phyloP scores from a whole-genome alignment of 2,113 vertebrate genomes.

The Lampris incognitus region DNA sequence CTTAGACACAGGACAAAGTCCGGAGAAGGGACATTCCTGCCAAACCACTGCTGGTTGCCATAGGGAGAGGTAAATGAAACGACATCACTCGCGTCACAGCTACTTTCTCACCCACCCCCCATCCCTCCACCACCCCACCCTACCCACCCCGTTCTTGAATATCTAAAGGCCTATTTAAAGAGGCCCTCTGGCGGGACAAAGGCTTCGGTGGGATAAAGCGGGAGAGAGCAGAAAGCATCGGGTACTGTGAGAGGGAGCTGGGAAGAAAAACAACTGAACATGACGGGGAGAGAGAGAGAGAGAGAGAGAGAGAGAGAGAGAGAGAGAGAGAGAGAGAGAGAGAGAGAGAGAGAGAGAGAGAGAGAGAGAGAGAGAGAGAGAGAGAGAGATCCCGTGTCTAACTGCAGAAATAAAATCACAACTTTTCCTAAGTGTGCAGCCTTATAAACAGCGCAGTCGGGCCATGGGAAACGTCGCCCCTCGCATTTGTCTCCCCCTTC shows the following conservation, averaged over 20 bases:
- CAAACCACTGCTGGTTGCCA: slow-evolving; percentile 91
- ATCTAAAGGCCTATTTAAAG: slow-evolving; percentile 85
- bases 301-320: slow-evolving; percentile 62
- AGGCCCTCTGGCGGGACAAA: slow-evolving; percentile 80
- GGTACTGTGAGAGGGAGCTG: slow-evolving; percentile 66
- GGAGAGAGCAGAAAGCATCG: slow-evolving; percentile 66
- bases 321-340: slow-evolving; percentile 3
- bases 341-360: not conserved
- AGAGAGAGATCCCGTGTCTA: too few relatives aligned
- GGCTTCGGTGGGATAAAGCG: slow-evolving; percentile 78
- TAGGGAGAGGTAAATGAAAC: slow-evolving; percentile 93
- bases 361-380: too few relatives aligned
- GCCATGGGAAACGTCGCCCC: too few relatives aligned
- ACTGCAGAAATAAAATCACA: too few relatives aligned
- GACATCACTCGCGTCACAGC: slow-evolving; percentile 85
- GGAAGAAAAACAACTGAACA: slow-evolving; percentile 65
- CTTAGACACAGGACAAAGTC: slow-evolving; percentile 91
- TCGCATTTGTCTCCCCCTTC: too few relatives aligned
- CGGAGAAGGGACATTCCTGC: slow-evolving; percentile 95
- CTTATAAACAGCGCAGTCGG: too few relatives aligned
- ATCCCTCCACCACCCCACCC: not conserved
- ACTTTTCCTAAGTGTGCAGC: too few relatives aligned
- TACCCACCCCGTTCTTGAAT: slow-evolving; percentile 60
- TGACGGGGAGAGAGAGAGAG: slow-evolving; percentile 23
- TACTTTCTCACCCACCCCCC: slow-evolving; percentile 42